Percentiles rank a stretch among this genome's conserved stretches.
Conservation (phyloP, 1,140 invertebrate genomes). For the Saccostrea glomerata region DNA sequence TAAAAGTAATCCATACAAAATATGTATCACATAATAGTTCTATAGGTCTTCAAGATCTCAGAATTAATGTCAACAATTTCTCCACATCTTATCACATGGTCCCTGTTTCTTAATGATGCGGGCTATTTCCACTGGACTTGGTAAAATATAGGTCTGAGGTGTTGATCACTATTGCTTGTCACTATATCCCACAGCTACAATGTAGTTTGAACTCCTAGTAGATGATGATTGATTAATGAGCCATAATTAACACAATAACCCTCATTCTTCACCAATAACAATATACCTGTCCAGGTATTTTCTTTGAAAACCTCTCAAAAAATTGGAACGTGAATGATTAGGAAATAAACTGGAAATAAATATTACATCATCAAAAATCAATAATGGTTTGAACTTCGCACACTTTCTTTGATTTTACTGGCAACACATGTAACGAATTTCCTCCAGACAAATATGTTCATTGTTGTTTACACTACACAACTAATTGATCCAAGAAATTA, state of each 20-base stretch:
- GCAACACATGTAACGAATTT: conserved; percentile 11
- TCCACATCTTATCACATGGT: not conserved
- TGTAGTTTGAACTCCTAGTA: conserved; percentile 10
- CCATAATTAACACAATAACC: conserved; percentile 24
- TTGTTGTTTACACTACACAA: not conserved
- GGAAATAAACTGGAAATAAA: conserved; percentile 24
- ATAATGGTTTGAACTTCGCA: not conserved
- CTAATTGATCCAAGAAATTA: conserved; percentile 32
- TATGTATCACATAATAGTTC: not conserved
- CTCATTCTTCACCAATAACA: not conserved
- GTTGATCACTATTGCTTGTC: conserved; percentile 30
- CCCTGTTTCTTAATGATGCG: not conserved
- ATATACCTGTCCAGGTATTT: conserved; percentile 4
- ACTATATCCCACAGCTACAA: conserved; percentile 8
- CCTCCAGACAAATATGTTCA: conserved; percentile 23
- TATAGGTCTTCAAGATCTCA: not conserved
- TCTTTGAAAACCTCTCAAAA: conserved; percentile 11
- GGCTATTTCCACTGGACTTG: not conserved
- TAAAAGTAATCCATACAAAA: not conserved
- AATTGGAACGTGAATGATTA: not conserved
- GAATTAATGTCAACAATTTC: not conserved
- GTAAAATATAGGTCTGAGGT: not conserved
- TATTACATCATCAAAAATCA: conserved; percentile 38
- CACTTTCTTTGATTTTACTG: conserved; percentile 30
- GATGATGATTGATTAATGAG: conserved; percentile 27